phyloP scores from a whole-genome alignment of 2,797 vertebrate genomes.

The Protosalanx chinensis region DNA sequence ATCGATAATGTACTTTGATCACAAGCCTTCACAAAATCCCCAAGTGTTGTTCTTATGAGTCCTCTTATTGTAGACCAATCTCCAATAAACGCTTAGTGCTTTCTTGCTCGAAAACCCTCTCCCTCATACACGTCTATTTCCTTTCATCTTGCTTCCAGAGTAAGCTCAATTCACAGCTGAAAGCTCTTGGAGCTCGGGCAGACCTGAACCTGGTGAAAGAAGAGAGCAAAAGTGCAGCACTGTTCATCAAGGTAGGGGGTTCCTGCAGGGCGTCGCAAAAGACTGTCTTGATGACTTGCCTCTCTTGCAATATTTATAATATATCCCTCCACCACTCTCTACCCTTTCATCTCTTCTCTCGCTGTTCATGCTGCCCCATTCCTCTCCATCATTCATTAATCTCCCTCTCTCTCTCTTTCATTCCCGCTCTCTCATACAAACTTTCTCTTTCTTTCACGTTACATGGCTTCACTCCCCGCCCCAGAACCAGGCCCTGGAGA shows the following conservation, averaged over 20 bases:
- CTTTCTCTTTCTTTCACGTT: too few relatives aligned
- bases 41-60: neutral
- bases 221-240: neutral
- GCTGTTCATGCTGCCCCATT: neutral
- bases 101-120: neutral
- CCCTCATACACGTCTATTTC: neutral
- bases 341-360: neutral
- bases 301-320: neutral
- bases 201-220: neutral
- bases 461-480: too few relatives aligned
- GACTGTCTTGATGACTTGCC: neutral
- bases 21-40: too few relatives aligned
- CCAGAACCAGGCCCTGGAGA: constrained; percentile 8
- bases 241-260: constrained; percentile 17
- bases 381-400: too few relatives aligned
- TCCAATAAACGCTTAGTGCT: neutral
- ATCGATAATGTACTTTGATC: neutral
- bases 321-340: too few relatives aligned
- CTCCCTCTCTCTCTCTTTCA: too few relatives aligned
- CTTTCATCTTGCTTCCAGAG: neutral
- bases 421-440: too few relatives aligned
- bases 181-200: neutral
- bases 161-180: neutral
- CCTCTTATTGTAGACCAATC: neutral
- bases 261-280: neutral